Evolutionary conservation across 2,113 vertebrate species (phyloP).

Genomic region (Lipotes vexillifer): DNA sequence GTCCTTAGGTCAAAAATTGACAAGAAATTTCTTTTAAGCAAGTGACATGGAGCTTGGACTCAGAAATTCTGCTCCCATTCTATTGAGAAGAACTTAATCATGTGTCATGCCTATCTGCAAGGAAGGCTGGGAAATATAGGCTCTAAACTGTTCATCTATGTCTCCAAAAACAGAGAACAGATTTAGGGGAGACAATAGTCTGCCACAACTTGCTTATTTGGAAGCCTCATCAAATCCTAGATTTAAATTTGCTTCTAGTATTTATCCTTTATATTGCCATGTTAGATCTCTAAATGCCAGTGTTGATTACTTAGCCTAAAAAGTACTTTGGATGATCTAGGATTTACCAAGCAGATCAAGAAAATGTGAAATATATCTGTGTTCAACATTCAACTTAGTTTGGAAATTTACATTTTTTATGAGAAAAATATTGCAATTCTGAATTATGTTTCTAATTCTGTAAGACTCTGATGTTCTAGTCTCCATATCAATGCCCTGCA

Average conservation of each 20-base stretch:
- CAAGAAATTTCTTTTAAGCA: not conserved
- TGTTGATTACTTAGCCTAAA: slow-evolving; percentile 18
- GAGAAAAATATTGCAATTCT: not conserved
- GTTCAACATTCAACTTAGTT: slow-evolving; percentile 4
- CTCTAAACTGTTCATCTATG: not conserved
- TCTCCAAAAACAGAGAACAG: not conserved
- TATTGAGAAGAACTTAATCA: not conserved
- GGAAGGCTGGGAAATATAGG: not conserved
- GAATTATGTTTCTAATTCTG: slow-evolving; percentile 25
- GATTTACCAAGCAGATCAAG: not conserved
- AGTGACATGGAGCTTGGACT: not conserved
- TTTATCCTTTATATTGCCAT: not conserved
- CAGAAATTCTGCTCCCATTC: not conserved
- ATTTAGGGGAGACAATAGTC: not conserved
- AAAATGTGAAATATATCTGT: slow-evolving; percentile 2
- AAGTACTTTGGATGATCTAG: not conserved
- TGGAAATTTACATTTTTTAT: slow-evolving; percentile 21
- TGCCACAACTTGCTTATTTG: not conserved
- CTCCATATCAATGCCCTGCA: slow-evolving; percentile 8
- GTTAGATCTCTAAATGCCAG: not conserved
- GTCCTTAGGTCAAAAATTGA: not conserved
- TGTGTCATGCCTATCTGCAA: not conserved
- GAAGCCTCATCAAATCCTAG: not conserved
- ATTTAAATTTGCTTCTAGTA: slow-evolving; percentile 18
- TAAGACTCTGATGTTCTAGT: not conserved